Percentiles rank a stretch among this genome's conserved stretches.
Conservation (phyloP, 2,888 invertebrate genomes). For the Gymnoscelis rufifasciata region DNA sequence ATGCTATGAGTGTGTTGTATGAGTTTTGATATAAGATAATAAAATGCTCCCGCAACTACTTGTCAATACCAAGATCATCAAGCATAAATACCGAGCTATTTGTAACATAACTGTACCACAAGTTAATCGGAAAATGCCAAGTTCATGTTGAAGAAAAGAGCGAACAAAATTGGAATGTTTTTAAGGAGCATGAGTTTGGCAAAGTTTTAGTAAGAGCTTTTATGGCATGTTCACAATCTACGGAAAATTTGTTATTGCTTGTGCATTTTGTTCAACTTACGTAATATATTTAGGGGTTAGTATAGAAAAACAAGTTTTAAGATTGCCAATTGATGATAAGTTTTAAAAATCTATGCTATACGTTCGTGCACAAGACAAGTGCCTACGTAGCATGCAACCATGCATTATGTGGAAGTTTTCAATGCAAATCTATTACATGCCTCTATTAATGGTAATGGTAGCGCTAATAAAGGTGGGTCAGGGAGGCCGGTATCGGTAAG, state of each 20-base stretch:
- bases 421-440: conserved; percentile 36
- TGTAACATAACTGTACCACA: conserved; percentile 17
- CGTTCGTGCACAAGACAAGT: not conserved
- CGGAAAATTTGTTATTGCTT: conserved; percentile 16
- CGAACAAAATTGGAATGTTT: conserved; percentile 10
- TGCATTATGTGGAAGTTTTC: conserved; percentile 36
- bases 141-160: conserved; percentile 20
- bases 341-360: not conserved
- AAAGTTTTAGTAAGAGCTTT: conserved; percentile 16
- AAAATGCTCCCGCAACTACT: too few relatives aligned
- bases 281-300: not conserved
- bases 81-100: conserved; percentile 12
- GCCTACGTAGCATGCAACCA: conserved; percentile 35
- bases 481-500: conserved; percentile 46
- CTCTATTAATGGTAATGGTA: conserved; percentile 40
- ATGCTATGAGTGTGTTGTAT: too few relatives aligned
- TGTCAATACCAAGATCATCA: not conserved
- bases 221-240: conserved; percentile 12
- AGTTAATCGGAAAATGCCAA: conserved; percentile 25
- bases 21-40: too few relatives aligned
- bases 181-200: conserved; percentile 19
- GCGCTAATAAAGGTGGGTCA: conserved; percentile 47
- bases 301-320: not conserved
- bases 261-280: not conserved
- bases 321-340: not conserved